These are phyloP conservation scores for Cuculus canorus DNA, from an alignment of 2,797 vertebrate species.

Conservation along the genomic window DNA sequence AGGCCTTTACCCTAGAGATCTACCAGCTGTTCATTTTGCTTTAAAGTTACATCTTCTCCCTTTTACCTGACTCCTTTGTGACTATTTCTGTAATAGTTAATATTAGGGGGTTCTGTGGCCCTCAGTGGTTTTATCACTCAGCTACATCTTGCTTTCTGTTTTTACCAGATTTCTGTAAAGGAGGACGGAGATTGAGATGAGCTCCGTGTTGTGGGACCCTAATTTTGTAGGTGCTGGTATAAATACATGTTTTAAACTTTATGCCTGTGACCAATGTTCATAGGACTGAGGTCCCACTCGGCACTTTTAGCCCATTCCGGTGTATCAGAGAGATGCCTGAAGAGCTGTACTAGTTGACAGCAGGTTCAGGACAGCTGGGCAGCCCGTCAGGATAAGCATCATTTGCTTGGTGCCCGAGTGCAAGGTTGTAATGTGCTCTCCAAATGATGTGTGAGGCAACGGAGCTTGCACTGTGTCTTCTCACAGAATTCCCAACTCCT, in stretches of 20 bases:
- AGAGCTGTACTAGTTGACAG: neutral
- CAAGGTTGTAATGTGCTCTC: neutral
- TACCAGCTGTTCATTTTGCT: neutral
- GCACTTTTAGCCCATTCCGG: neutral
- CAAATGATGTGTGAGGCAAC: neutral
- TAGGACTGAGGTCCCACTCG: neutral
- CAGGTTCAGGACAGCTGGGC: neutral
- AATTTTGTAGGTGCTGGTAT: neutral
- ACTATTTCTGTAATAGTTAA: neutral
- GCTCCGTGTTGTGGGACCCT: neutral
- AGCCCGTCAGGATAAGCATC: neutral
- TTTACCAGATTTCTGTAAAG: neutral
- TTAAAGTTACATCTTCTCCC: neutral
- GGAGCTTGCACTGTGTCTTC: neutral
- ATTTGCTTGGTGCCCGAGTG: neutral
- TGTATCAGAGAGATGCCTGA: neutral
- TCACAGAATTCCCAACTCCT: neutral
- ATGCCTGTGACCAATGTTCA: neutral
- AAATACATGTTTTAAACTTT: neutral
- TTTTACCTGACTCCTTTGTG: neutral
- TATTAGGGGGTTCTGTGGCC: neutral
- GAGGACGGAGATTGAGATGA: neutral
- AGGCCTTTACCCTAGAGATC: neutral
- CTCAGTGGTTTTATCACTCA: neutral
- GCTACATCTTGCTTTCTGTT: neutral